phyloP scores from a whole-genome alignment of 2,113 vertebrate genomes.

The Stigmatopora nigra region DNA sequence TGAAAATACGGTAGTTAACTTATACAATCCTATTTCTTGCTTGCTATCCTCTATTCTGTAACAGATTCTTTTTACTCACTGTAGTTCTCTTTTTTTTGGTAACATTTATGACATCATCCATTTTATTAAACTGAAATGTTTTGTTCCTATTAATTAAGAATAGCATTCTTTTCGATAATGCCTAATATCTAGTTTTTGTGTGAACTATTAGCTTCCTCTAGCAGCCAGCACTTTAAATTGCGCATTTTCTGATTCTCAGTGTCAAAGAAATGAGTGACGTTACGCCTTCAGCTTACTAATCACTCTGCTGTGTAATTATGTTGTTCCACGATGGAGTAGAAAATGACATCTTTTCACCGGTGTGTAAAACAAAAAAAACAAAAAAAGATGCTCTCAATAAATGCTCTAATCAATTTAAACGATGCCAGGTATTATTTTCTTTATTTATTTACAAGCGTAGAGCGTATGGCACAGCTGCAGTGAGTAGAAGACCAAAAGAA shows the following conservation, averaged over 20 bases:
- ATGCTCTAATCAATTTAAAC: slow-evolving; percentile 3
- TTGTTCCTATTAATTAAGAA: background rate
- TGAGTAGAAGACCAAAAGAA: background rate
- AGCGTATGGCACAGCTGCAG: background rate
- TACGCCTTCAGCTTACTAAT: background rate
- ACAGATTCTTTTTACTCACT: background rate
- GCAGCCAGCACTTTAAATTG: background rate
- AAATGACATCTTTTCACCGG: slow-evolving; percentile 1
- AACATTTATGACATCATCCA: background rate
- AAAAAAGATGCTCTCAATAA: background rate
- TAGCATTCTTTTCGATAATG: background rate
- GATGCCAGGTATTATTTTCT: background rate
- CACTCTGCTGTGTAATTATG: slow-evolving; percentile 1
- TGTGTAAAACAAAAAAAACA: background rate
- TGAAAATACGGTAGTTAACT: no score
- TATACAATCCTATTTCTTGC: no score
- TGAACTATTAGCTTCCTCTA: background rate
- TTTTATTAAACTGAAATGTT: background rate
- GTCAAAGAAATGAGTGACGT: background rate
- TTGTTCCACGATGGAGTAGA: background rate
- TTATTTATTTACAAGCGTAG: background rate
- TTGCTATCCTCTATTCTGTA: no score
- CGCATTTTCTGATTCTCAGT: background rate
- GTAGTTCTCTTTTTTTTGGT: background rate
- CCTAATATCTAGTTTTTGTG: background rate